Evolutionary conservation across 2,888 invertebrate species (phyloP), one percentile per base, ranked within the genome.

Genomic region (Hirtodrosophila confusa): DNA sequence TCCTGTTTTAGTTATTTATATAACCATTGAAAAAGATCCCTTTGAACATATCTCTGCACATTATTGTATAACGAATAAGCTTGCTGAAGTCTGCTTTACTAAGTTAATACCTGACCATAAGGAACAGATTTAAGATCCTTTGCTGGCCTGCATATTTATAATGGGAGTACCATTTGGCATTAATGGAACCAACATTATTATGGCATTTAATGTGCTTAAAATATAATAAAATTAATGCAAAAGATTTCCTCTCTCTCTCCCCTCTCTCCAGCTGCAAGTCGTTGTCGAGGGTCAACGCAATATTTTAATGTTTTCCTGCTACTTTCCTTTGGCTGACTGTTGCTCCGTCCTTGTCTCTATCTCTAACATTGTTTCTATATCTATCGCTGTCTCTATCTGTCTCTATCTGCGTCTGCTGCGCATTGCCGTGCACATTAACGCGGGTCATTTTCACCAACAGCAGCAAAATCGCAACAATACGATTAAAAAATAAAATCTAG

Each of bases 361-460:
- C n/a, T 31, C 8, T 23, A 27, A 5, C 27, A 5, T 36, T 44
- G 11, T 35, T 23, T 40, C 36, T 40, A 39, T 37, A 10, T 66
- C 36, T 40, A 8, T 39, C 33, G 35, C 27, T 7, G 9, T 37
- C 7, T 39, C 49, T 27, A 53, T 53, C 35, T 53, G 2, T 31
- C 3, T 37, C 8, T 40, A 9, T 17, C 35, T 17, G 17, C 37
- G 33, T 57, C 58, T 64, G 63, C 49, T 85, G 53, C 61, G 62
- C 61, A 77, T 63, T 69, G 62, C 54, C 44, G 50, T 58, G 49
- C 64, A 78, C 83, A 87, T 85, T 82, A 88, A 72, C 69, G 72
- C 57, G 79, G 86, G 76, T 82, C 83, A 82, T 82, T 82, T 88
- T 86, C 79, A 63, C 58, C 64, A 69, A 62, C 57, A 67, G 61